A percentile compares a stretch with the other conserved stretches of the same genome.
These are phyloP conservation scores for Acridotheres tristis DNA, from an alignment of 2,797 vertebrate species.

Conservation along the genomic window DNA sequence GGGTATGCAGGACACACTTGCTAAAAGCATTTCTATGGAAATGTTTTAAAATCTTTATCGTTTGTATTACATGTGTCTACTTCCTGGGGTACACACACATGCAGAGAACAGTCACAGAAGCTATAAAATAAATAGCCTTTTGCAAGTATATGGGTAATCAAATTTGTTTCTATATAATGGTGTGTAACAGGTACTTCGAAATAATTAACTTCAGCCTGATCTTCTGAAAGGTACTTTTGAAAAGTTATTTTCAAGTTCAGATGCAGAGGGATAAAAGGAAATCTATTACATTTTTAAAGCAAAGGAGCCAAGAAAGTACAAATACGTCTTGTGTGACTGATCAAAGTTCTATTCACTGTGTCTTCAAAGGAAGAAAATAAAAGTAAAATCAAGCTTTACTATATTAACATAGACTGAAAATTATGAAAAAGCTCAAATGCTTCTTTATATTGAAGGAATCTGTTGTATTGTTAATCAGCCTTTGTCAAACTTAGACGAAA, in stretches of 20 bases:
- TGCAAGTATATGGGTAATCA: neutral
- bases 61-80: neutral
- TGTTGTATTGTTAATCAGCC: neutral
- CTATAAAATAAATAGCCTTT: neutral
- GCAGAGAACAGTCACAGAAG: neutral
- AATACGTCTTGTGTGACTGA: neutral
- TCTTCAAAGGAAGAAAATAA: conserved; percentile 18
- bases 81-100: neutral
- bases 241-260: conserved; percentile 16
- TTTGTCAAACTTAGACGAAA: neutral
- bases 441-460: neutral
- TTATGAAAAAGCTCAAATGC: neutral
- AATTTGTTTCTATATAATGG: neutral
- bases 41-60: neutral
- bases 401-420: neutral
- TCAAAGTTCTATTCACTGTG: neutral
- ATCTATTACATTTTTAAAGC: neutral
- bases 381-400: neutral
- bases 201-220: conserved; percentile 7
- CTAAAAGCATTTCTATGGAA: neutral
- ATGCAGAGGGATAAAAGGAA: neutral
- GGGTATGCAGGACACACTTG: neutral
- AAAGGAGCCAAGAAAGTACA: neutral
- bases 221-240: neutral
- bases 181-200: neutral